A percentile compares a stretch with the other conserved stretches of the same genome.
Evolutionary conservation across 2,888 invertebrate species (phyloP).

Genomic region (Acleris literana): DNA sequence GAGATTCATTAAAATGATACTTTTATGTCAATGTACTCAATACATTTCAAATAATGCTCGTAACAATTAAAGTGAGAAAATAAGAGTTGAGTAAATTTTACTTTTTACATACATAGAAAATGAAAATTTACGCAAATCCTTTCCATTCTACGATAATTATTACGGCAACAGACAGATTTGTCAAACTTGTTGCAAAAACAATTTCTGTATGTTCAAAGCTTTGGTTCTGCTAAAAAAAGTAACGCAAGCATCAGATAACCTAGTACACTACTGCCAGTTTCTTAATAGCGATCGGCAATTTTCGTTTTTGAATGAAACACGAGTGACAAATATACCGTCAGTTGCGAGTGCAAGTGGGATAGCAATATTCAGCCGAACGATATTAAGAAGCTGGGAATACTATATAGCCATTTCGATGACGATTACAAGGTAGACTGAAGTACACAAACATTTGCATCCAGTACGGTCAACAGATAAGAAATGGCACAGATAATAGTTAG

Average conservation of each 20-base stretch:
- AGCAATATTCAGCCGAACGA: too few relatives aligned
- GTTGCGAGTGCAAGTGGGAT: too few relatives aligned
- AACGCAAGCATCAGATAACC: too few relatives aligned
- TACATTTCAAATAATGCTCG: constrained; percentile 15
- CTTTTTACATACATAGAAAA: not conserved
- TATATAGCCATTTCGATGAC: too few relatives aligned
- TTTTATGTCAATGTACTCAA: constrained; percentile 18
- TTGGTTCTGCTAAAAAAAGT: too few relatives aligned
- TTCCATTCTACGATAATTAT: constrained; percentile 1
- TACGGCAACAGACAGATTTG: constrained; percentile 7
- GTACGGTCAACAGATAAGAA: not conserved
- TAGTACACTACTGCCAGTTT: too few relatives aligned
- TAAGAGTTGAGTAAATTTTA: not conserved
- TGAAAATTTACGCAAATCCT: not conserved
- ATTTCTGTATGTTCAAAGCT: constrained; percentile 4
- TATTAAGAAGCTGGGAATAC: too few relatives aligned
- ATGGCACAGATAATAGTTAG: not conserved
- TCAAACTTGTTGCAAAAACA: not conserved
- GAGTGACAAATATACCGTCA: too few relatives aligned
- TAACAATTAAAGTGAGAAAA: constrained; percentile 12
- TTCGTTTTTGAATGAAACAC: too few relatives aligned
- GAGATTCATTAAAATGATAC: not conserved
- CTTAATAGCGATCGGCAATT: too few relatives aligned
- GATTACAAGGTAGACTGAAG: too few relatives aligned
- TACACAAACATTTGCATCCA: not conserved